Conservation (phyloP, 2,113 vertebrate species). For the Cyprinus carpio region DNA sequence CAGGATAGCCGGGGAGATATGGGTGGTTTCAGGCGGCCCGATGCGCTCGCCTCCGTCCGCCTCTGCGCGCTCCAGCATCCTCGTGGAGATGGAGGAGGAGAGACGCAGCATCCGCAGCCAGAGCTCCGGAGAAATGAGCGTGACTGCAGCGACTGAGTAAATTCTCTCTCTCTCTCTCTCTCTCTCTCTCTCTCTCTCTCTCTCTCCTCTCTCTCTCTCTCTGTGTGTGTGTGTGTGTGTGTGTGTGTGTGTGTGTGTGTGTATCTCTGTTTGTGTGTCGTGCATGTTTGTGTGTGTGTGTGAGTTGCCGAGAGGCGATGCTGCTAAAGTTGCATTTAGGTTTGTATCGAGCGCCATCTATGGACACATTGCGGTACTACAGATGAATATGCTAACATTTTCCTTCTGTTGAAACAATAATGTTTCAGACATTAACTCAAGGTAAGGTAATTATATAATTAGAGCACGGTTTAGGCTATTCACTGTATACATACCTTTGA, state of each 20-base stretch:
- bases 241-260: constrained; percentile 27
- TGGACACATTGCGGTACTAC: constrained; percentile 5
- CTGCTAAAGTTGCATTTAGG: not conserved
- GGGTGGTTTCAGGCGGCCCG: constrained; percentile 43
- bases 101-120: constrained; percentile 51
- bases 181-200: constrained; percentile 44
- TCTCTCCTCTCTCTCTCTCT: constrained; percentile 45
- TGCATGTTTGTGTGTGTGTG: not conserved
- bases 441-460: not conserved
- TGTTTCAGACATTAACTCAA: not conserved
- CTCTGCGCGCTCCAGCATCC: constrained; percentile 49
- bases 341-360: constrained; percentile 66
- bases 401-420: not conserved
- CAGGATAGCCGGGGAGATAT: constrained; percentile 26
- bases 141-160: constrained; percentile 40
- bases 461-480: not conserved
- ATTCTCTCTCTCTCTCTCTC: constrained; percentile 19
- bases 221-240: constrained; percentile 24
- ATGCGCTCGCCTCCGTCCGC: constrained; percentile 60
- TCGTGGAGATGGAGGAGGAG: constrained; percentile 48
- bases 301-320: constrained; percentile 9
- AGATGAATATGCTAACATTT: not conserved
- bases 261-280: constrained; percentile 27
- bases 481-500: not conserved
- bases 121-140: constrained; percentile 40